A percentile compares a stretch with the other conserved stretches of the same genome.
Conservation (phyloP, 2,113 vertebrate species). For the Willisornis vidua region DNA sequence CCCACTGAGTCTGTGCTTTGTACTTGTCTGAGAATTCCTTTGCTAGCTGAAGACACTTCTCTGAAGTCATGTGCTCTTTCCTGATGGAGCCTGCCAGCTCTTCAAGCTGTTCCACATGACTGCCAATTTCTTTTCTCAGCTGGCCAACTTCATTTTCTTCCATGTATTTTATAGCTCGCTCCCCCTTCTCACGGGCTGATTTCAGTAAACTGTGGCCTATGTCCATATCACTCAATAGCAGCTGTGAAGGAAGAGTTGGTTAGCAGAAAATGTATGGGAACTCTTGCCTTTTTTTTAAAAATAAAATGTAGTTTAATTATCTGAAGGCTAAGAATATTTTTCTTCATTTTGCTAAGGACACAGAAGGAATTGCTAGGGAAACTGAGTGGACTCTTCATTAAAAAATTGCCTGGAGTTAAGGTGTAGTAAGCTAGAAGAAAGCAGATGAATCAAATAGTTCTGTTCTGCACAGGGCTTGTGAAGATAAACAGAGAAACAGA, state of each 20-base stretch:
- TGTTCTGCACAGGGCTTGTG: background rate
- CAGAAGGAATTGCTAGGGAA: background rate
- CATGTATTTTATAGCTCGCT: slow-evolving; percentile 83
- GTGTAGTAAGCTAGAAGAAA: background rate
- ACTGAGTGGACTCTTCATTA: background rate
- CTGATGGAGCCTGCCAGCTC: slow-evolving; percentile 84
- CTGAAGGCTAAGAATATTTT: background rate
- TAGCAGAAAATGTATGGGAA: background rate
- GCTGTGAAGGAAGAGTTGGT: slow-evolving; percentile 38
- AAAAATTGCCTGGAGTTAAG: background rate
- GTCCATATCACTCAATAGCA: slow-evolving; percentile 84
- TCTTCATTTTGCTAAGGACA: background rate
- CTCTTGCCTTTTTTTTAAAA: background rate
- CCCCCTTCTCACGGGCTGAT: slow-evolving; percentile 86
- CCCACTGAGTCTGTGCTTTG: slow-evolving; percentile 87
- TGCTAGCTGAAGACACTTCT: slow-evolving; percentile 84
- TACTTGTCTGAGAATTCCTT: slow-evolving; percentile 94
- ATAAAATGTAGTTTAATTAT: background rate
- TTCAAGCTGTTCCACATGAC: slow-evolving; percentile 82
- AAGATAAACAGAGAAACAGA: background rate
- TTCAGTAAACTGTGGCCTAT: slow-evolving; percentile 89
- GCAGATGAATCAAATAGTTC: background rate
- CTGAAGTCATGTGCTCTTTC: slow-evolving; percentile 84
- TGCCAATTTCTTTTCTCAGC: slow-evolving; percentile 82
- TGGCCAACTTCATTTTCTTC: slow-evolving; percentile 79